Conservation (phyloP, 2,113 vertebrate species). For the Chionodraco myersi region DNA sequence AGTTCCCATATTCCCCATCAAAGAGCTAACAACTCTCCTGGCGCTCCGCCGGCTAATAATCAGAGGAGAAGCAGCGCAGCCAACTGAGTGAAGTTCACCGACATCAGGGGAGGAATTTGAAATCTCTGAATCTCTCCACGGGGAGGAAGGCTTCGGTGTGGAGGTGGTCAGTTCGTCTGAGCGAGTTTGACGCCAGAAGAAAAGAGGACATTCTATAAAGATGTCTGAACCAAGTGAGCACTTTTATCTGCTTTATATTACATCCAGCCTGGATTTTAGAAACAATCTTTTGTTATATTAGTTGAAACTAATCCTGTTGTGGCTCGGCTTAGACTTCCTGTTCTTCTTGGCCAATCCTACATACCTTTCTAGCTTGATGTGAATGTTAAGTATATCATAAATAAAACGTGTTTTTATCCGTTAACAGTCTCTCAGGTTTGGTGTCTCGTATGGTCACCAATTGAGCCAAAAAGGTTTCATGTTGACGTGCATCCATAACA, state of each 20-base stretch:
- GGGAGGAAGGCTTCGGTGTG: neutral
- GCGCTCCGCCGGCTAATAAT: neutral
- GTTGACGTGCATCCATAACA: too few relatives aligned
- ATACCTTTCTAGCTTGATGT: too few relatives aligned
- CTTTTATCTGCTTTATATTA: neutral
- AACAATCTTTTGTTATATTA: too few relatives aligned
- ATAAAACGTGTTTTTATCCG: too few relatives aligned
- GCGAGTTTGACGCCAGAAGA: neutral
- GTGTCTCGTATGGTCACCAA: too few relatives aligned
- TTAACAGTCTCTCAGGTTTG: too few relatives aligned
- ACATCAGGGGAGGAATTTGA: conserved; percentile 23
- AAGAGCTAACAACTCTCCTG: conserved; percentile 13
- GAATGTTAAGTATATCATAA: too few relatives aligned
- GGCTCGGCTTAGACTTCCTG: too few relatives aligned
- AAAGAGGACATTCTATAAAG: neutral
- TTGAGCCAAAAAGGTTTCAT: too few relatives aligned
- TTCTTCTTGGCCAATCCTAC: too few relatives aligned
- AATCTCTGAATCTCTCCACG: neutral
- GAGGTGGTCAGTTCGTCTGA: neutral
- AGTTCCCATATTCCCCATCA: conserved; percentile 21
- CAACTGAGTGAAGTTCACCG: neutral
- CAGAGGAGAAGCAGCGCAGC: neutral
- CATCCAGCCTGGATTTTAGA: too few relatives aligned
- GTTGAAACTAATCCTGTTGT: too few relatives aligned
- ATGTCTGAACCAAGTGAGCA: neutral